These are phyloP conservation scores for Glaucidium brasilianum DNA, from an alignment of 2,113 vertebrate species.

Conservation along the genomic window DNA sequence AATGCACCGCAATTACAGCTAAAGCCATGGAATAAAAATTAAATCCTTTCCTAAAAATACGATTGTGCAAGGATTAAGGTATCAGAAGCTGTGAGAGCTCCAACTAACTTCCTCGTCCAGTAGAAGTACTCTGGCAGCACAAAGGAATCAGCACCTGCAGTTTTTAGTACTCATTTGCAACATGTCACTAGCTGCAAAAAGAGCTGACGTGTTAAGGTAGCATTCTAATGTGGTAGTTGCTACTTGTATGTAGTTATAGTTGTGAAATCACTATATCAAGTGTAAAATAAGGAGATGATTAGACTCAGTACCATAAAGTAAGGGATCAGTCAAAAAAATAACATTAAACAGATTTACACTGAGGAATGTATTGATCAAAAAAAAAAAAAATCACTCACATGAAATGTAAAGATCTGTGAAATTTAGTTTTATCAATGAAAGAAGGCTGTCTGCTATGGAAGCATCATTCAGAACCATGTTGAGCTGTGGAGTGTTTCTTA, in stretches of 20 bases:
- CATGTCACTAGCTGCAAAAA: rapidly evolving
- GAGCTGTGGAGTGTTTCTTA: background rate
- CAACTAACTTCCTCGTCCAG: background rate
- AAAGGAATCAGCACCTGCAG: background rate
- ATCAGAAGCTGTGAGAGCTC: background rate
- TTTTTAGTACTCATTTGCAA: background rate
- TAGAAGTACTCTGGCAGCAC: background rate
- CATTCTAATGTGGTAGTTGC: background rate
- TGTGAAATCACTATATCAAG: background rate
- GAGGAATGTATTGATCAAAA: background rate
- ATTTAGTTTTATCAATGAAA: background rate
- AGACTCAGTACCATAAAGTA: background rate
- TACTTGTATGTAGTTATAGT: background rate
- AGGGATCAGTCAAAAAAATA: background rate
- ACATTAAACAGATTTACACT: background rate
- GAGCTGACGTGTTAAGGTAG: too few relatives aligned
- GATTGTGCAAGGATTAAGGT: background rate
- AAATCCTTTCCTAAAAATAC: background rate
- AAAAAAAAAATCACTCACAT: background rate
- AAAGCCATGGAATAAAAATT: background rate
- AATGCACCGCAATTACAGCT: rapidly evolving
- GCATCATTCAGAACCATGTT: background rate
- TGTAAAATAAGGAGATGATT: background rate
- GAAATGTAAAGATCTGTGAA: background rate
- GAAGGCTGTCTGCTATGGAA: background rate